Percentiles rank a stretch among this genome's conserved stretches.
phyloP scores from a whole-genome alignment of 2,888 invertebrate species.

The Dasysyrphus albostriatus region DNA sequence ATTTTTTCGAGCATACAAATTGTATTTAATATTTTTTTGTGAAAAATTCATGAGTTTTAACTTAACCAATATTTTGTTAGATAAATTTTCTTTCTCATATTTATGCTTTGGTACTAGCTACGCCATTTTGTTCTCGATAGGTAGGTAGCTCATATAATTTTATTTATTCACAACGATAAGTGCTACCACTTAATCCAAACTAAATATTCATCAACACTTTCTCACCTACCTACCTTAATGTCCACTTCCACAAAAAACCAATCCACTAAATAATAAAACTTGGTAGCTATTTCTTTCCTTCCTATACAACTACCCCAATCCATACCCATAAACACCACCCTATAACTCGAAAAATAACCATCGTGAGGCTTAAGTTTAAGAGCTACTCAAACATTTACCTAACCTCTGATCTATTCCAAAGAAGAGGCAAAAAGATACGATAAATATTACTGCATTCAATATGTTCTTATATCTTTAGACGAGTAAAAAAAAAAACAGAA shows the following conservation, averaged over 20 bases:
- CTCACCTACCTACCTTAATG: background rate
- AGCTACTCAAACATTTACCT: constrained; percentile 65
- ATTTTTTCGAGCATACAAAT: too few relatives aligned
- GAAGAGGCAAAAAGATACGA: constrained; percentile 40
- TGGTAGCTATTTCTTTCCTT: background rate
- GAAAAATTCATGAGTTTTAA: too few relatives aligned
- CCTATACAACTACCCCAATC: constrained; percentile 2
- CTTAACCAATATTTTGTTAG: too few relatives aligned
- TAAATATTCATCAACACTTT: constrained; percentile 23
- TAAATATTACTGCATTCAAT: constrained; percentile 61
- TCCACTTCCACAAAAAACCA: background rate
- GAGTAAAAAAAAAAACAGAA: background rate
- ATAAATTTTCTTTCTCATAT: too few relatives aligned
- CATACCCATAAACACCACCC: constrained; percentile 8
- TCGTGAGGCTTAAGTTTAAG: constrained; percentile 35
- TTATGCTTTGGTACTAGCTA: too few relatives aligned
- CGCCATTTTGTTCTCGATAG: background rate
- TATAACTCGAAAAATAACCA: constrained; percentile 22
- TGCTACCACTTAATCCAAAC: constrained; percentile 26
- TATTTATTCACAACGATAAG: constrained; percentile 33
- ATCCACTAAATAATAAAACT: constrained; percentile 8
- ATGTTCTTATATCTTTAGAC: constrained; percentile 24
- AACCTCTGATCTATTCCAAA: constrained; percentile 57
- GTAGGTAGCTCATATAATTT: constrained; percentile 3
- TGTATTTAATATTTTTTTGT: too few relatives aligned